phyloP scores from a whole-genome alignment of 2,113 vertebrate species.

The Corvus hawaiiensis region DNA sequence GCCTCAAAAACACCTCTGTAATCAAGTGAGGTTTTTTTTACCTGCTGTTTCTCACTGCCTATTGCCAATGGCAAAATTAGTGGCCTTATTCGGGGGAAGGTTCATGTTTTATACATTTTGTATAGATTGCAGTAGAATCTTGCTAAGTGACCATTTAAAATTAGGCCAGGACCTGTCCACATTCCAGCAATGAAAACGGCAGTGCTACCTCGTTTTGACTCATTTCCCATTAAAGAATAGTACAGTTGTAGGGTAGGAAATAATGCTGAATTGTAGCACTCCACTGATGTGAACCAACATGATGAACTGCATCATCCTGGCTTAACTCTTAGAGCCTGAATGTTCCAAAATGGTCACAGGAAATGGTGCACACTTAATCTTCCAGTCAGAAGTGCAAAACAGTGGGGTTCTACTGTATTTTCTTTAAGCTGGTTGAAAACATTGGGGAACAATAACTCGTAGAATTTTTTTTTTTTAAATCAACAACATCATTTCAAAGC shows the following conservation, averaged over 20 bases:
- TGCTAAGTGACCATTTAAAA: neutral
- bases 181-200: constrained; percentile 8
- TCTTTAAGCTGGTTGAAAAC: constrained; percentile 23
- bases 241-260: neutral
- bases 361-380: neutral
- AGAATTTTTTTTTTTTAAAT: neutral
- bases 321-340: neutral
- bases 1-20: constrained; percentile 39
- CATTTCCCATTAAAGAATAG: neutral
- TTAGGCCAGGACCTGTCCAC: neutral
- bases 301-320: neutral
- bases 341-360: neutral
- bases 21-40: neutral
- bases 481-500: neutral
- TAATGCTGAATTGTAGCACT: neutral
- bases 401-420: neutral
- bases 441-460: constrained; percentile 9
- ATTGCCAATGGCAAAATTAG: constrained; percentile 45
- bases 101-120: constrained; percentile 8
- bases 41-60: constrained; percentile 49
- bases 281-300: neutral
- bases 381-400: neutral
- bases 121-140: neutral
- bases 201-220: constrained; percentile 53
- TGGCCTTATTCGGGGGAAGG: constrained; percentile 59